Conservation (phyloP, 2,797 vertebrate genomes). For the Smutsia temminckii region DNA sequence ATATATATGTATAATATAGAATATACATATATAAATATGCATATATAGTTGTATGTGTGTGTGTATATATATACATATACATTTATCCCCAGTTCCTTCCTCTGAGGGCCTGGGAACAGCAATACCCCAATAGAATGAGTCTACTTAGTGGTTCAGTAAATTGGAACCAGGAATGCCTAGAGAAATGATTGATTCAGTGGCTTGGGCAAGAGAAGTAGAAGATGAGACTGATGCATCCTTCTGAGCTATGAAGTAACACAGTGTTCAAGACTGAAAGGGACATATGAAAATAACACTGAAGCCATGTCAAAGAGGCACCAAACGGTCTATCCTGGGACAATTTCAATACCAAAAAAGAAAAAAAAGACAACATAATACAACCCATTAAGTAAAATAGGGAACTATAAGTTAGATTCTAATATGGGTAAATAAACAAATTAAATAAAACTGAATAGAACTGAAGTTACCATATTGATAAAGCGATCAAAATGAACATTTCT, state of each 20-base stretch:
- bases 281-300: neutral
- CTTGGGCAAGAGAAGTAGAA: neutral
- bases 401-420: neutral
- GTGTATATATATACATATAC: neutral
- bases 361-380: neutral
- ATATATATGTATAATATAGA: neutral
- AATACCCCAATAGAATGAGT: neutral
- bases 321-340: neutral
- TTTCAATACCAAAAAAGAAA: neutral
- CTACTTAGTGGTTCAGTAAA: neutral
- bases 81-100: neutral
- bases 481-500: neutral
- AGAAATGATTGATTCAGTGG: neutral
- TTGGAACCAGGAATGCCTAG: neutral
- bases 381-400: neutral
- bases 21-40: neutral
- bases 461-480: neutral
- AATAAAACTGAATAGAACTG: neutral
- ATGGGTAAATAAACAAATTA: neutral
- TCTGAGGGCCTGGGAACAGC: neutral
- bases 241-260: neutral
- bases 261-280: neutral
- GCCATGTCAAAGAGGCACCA: neutral
- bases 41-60: neutral
- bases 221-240: neutral